A percentile compares a stretch with the other conserved stretches of the same genome.
Conservation (phyloP, 2,113 vertebrate species). For the Corythaeola cristata region DNA sequence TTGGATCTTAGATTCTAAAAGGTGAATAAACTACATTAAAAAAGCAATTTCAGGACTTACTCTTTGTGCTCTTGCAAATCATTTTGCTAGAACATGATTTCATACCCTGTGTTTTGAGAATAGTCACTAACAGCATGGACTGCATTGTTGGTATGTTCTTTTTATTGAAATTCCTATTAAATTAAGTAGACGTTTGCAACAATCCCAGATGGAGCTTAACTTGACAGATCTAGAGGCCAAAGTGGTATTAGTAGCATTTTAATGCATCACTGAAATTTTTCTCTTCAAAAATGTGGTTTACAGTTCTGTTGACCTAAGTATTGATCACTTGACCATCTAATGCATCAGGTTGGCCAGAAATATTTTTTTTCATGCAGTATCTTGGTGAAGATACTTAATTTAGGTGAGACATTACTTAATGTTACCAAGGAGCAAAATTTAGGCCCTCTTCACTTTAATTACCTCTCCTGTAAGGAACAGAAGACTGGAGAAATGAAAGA, state of each 20-base stretch:
- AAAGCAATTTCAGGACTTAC: not conserved
- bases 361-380: not conserved
- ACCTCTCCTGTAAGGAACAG: not conserved
- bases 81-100: constrained; percentile 22
- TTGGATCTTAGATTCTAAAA: constrained; percentile 17
- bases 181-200: not conserved
- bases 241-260: not conserved
- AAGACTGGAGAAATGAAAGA: not conserved
- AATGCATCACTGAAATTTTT: not conserved
- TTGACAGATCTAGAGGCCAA: not conserved
- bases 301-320: not conserved
- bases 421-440: not conserved
- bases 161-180: not conserved
- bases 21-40: constrained; percentile 13
- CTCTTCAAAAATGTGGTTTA: not conserved
- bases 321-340: not conserved
- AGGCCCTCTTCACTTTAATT: not conserved
- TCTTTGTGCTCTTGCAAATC: not conserved
- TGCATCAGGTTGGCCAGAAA: not conserved
- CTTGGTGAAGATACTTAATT: not conserved
- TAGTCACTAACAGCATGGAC: not conserved
- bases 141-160: not conserved
- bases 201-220: not conserved
- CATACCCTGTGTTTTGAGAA: not conserved
- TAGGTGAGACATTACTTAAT: not conserved